Evolutionary conservation across 1,140 invertebrate genomes (phyloP).

Genomic region (Trialeurodes vaporariorum): DNA sequence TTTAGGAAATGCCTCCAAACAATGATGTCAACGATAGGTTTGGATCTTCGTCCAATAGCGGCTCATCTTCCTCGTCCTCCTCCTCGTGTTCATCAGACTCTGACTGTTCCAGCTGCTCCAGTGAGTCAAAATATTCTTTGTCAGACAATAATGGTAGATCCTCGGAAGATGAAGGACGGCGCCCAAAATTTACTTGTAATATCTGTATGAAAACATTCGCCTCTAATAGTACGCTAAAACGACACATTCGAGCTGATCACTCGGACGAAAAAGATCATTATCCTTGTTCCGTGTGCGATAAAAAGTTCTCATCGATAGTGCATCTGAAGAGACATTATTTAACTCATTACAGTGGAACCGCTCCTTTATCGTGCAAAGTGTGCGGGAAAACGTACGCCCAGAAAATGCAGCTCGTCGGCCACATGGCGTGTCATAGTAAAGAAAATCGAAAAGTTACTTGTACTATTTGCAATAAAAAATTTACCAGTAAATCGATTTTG

Average conservation of each 20-base stretch:
- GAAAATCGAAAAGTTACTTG: slow-evolving; percentile 18
- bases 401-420: slow-evolving; percentile 18
- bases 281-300: slow-evolving; percentile 17
- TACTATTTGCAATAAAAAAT: slow-evolving; percentile 18
- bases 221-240: neutral
- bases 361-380: slow-evolving; percentile 15
- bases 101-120: neutral
- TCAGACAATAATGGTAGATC: neutral
- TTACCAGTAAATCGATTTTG: slow-evolving; percentile 14
- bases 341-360: slow-evolving; percentile 14
- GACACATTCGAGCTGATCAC: neutral
- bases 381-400: slow-evolving; percentile 19
- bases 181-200: neutral
- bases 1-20: neutral
- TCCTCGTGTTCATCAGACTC: neutral
- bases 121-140: neutral
- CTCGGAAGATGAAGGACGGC: neutral
- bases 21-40: neutral
- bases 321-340: slow-evolving; percentile 18
- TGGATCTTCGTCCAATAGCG: neutral
- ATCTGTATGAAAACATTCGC: neutral
- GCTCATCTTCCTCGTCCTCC: neutral
- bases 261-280: slow-evolving; percentile 2
- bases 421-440: slow-evolving; percentile 20
- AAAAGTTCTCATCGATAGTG: slow-evolving; percentile 11